Evolutionary conservation across 2,113 vertebrate species (phyloP), one percentile per base, ranked within the genome.

Genomic region (Dicrurus megarhynchus): DNA sequence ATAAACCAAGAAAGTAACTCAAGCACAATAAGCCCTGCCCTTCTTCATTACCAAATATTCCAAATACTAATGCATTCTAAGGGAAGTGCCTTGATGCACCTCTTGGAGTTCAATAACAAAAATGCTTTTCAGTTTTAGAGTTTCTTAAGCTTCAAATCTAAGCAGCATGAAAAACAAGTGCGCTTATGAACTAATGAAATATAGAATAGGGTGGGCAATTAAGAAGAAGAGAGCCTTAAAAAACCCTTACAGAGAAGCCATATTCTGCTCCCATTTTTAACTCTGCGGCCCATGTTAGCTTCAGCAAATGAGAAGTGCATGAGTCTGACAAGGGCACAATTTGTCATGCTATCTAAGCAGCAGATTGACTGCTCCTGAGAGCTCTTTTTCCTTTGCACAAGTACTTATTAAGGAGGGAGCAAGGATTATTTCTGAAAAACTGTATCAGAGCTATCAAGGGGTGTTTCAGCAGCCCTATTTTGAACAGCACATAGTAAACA

Each of bases 111-210:
- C 70, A 61, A 41, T 57, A 93, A 44, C 57, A 74, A 81, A 84
- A 86, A 53, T 60, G 37, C 35, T 89, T 83, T 90, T 84, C 42
- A 52, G 46, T 77, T 90, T 87, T 84, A 67, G 46, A 50, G 37
- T 76, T 52, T 63, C 67, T 88, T 74, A 76, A 76, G 33, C 79
- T 80, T 91, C 71, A 90, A 81, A 92, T 86, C 41, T 77, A 57
- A 61, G 88, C 63, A 47, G 33, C 39, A 56, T 82, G 57, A 52
- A 82, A 96, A 89, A 80, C 35, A 67, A 80, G 27, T 82, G 87
- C 67, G 46, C 79, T 94, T 94, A 82, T 88, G 73, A 80, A 68
- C 59, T 90, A 90, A 90, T 78, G 76, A 90, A 90, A 87, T 88
- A 52, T 47, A 90, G 39, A 89, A 53, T 27, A 82, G 56, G 13